Percentiles rank a stretch among this genome's conserved stretches.
Evolutionary conservation across 2,888 invertebrate species (phyloP).

Genomic region (Oscheius sp.): DNA sequence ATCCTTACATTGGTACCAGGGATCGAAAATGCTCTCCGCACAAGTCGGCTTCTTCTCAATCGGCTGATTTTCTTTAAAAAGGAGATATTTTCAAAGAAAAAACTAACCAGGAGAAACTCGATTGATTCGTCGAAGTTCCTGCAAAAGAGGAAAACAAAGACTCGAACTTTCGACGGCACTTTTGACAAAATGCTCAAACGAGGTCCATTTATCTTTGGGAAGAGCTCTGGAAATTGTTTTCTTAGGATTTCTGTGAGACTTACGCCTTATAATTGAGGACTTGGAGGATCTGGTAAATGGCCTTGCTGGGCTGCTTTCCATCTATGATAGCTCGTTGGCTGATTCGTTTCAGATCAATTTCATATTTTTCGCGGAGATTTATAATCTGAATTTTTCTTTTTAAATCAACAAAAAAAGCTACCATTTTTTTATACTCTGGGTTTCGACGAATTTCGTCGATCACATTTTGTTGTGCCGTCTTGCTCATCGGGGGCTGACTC

Average conservation of each 20-base stretch:
- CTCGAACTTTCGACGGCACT: neutral
- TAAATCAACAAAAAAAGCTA: neutral
- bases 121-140: neutral
- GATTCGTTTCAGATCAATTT: neutral
- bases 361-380: neutral
- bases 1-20: neutral
- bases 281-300: neutral
- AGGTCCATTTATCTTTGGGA: neutral
- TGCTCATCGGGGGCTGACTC: no score
- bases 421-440: slow-evolving; percentile 1
- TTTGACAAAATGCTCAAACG: neutral
- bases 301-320: neutral
- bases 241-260: neutral
- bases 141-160: neutral
- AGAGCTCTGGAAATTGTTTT: neutral
- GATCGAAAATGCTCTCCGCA: neutral
- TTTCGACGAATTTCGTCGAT: neutral
- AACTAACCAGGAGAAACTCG: neutral
- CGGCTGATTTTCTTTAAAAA: neutral
- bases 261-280: neutral
- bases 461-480: no score
- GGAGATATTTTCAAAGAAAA: neutral
- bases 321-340: neutral
- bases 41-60: neutral
- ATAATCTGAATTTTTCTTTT: neutral